Conservation (phyloP, 2,888 invertebrate species). For the Drosophila setosimentum region DNA sequence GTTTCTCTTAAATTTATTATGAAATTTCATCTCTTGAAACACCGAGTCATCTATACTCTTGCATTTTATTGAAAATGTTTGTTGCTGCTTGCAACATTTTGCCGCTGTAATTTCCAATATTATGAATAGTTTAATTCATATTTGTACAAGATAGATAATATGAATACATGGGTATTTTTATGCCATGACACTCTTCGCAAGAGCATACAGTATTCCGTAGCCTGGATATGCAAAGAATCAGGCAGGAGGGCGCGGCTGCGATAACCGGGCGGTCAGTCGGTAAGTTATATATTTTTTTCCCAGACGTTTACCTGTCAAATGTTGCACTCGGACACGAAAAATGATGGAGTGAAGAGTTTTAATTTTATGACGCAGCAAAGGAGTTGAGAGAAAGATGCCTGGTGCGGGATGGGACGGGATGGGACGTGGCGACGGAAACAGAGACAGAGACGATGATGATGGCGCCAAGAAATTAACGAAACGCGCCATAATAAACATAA, state of each 20-base stretch:
- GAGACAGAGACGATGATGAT: constrained; percentile 53
- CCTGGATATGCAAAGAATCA: constrained; percentile 30
- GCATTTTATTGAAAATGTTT: background rate
- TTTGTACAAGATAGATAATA: background rate
- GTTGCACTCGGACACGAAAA: constrained; percentile 80
- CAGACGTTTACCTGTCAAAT: constrained; percentile 83
- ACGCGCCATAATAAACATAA: constrained; percentile 79
- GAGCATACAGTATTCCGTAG: constrained; percentile 39
- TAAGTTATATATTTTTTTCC: constrained; percentile 55
- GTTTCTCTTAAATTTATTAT: constrained; percentile 18
- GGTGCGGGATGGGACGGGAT: constrained; percentile 16
- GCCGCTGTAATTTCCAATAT: background rate
- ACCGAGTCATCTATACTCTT: constrained; percentile 21
- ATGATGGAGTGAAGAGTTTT: constrained; percentile 84
- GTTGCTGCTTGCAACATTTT: background rate
- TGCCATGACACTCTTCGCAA: background rate
- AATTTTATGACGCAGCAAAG: constrained; percentile 83
- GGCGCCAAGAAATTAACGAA: constrained; percentile 82
- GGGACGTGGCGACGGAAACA: constrained; percentile 1
- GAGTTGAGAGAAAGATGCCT: constrained; percentile 33
- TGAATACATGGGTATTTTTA: background rate
- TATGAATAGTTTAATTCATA: background rate
- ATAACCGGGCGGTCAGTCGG: constrained; percentile 56
- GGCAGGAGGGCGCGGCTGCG: constrained; percentile 60
- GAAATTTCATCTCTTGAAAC: background rate